Evolutionary conservation across 2,888 invertebrate species (phyloP), one percentile per base, ranked within the genome.

Genomic region (Leucophenga maculata): DNA sequence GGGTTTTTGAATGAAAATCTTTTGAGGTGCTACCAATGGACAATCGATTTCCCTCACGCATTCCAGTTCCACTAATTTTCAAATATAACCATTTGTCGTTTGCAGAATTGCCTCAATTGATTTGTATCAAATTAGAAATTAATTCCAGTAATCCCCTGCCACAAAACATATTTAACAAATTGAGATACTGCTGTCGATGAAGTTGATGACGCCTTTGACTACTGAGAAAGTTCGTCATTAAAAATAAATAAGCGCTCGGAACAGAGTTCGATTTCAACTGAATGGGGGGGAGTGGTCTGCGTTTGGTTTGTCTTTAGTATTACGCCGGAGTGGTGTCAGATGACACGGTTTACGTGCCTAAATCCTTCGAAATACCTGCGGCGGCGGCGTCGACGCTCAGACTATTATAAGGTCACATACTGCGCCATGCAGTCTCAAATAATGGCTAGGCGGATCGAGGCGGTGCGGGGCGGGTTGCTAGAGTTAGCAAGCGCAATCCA

Each of bases 281-380:
- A 13, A 54, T 32, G 22, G 54, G 8, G 52, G n/a, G 13, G 22
- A 32, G 26, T 20, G 48, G 52, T 16, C 54, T 62, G 44, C 6
- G n/a, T 57, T 66, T 62, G 62, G 52, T 76, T 77, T 77, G 75
- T 79, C 74, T 79, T 77, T 70, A 78, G 77, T 84, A 82, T 84
- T 83, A 82, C 81, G 77, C 82, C 79, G 78, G 80, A 82, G 83
- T 77, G 83, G 86, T 86, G 85, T 84, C 84, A 84, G 84, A 84
- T 84, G 85, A 85, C 84, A 84, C 78, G 83, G 85, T 81, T 85
- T 77, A 78, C 81, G 79, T 84, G 77, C 77, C 75, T 79, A 83
- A 84, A 81, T 81, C 83, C 82, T 74, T 81, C 72, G 77, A 83
- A 81, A 84, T 81, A 81, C 81, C 84, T 84, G 81, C 82, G 84